A percentile compares a stretch with the other conserved stretches of the same genome.
phyloP scores from a whole-genome alignment of 2,113 vertebrate species.

The Laterallus jamaicensis region DNA sequence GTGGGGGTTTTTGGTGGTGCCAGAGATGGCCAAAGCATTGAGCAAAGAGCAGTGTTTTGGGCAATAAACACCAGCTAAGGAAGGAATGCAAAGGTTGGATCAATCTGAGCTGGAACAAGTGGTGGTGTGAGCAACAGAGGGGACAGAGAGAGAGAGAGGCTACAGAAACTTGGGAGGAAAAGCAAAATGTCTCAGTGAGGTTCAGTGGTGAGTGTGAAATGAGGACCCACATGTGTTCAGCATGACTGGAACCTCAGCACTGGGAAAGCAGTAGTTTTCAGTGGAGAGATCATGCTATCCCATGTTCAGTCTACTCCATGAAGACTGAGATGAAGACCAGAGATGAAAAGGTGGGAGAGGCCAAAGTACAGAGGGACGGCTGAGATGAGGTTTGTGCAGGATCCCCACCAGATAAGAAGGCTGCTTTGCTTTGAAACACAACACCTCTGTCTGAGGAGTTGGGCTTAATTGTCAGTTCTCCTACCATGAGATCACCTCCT shows the following conservation, averaged over 20 bases:
- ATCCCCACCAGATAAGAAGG: neutral
- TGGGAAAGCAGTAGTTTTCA: neutral
- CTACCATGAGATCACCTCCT: neutral
- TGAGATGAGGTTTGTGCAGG: neutral
- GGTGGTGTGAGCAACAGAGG: neutral
- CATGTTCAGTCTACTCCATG: neutral
- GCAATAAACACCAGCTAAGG: neutral
- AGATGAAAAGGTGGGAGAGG: neutral
- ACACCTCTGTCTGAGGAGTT: neutral
- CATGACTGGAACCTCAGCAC: neutral
- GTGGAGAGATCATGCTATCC: accelerated
- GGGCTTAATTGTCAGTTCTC: neutral
- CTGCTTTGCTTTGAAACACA: neutral
- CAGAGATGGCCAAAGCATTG: neutral
- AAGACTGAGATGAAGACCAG: neutral
- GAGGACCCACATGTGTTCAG: neutral
- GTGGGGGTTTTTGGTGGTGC: neutral
- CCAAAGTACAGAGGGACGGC: neutral
- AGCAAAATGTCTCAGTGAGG: neutral
- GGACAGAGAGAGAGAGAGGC: neutral
- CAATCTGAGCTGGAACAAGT: neutral
- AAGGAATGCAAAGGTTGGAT: neutral
- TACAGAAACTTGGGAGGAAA: neutral
- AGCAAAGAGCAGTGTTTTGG: neutral
- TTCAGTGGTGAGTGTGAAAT: neutral